These are phyloP conservation scores for Trogon melanurus DNA, from an alignment of 2,113 vertebrate genomes.

Conservation along the genomic window DNA sequence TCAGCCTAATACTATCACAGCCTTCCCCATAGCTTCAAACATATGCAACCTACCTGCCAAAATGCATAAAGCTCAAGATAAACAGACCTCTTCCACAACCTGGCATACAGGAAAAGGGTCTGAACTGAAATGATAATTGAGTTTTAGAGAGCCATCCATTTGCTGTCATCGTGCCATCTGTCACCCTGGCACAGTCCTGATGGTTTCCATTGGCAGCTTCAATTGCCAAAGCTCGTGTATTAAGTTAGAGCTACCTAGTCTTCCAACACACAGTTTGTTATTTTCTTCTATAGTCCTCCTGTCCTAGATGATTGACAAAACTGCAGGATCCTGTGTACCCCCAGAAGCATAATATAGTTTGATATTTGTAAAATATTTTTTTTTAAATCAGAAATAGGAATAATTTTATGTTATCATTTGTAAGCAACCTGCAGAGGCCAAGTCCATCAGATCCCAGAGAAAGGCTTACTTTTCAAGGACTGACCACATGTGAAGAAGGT, in stretches of 20 bases:
- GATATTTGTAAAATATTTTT: neutral
- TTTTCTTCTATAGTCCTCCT: slow-evolving; percentile 11
- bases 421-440: neutral
- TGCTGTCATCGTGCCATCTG: slow-evolving; percentile 62
- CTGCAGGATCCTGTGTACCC: neutral
- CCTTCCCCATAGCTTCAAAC: slow-evolving; percentile 29
- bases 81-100: slow-evolving; percentile 50
- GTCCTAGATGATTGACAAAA: slow-evolving; percentile 22
- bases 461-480: neutral
- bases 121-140: slow-evolving; percentile 60
- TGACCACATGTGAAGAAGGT: neutral
- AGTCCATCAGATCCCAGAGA: neutral
- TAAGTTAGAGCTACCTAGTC: slow-evolving; percentile 47
- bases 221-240: slow-evolving; percentile 41
- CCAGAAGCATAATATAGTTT: neutral
- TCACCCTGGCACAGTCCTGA: slow-evolving; percentile 49
- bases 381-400: neutral
- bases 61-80: slow-evolving; percentile 43
- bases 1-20: neutral
- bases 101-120: slow-evolving; percentile 28
- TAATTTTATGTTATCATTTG: neutral
- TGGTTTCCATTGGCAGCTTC: slow-evolving; percentile 47
- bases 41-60: slow-evolving; percentile 36
- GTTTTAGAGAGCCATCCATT: slow-evolving; percentile 63
- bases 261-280: slow-evolving; percentile 15